Evolutionary conservation across 2,113 vertebrate species (phyloP).

Genomic region (Pandion haliaetus): DNA sequence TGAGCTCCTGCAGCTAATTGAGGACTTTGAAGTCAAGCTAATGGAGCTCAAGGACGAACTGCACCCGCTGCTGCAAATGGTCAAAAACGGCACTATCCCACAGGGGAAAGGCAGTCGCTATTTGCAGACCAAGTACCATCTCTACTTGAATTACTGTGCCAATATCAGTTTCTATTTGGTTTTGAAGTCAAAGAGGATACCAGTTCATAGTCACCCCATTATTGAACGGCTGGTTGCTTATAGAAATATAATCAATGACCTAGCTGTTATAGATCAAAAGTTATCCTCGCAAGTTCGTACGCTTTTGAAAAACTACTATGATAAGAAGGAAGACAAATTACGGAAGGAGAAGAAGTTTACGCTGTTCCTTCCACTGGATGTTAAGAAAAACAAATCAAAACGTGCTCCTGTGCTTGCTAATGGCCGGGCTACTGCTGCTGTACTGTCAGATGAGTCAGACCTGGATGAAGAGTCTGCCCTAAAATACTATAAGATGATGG

Average conservation of each 20-base stretch:
- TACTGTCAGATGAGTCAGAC: background rate
- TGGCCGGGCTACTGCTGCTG: background rate
- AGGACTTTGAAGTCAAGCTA: conserved; percentile 91
- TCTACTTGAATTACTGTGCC: conserved; percentile 95
- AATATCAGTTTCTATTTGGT: conserved; percentile 96
- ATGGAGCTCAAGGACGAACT: conserved; percentile 87
- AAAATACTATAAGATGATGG: conserved; percentile 73
- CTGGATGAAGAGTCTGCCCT: conserved; percentile 82
- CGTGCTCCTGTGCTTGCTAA: background rate
- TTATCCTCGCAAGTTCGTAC: conserved; percentile 78
- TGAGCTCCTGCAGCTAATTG: conserved; percentile 90
- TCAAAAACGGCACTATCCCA: conserved; percentile 78
- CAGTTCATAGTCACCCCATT: conserved; percentile 88
- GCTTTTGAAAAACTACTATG: conserved; percentile 69
- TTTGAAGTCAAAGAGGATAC: conserved; percentile 87
- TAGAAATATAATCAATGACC: conserved; percentile 86
- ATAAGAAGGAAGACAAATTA: background rate
- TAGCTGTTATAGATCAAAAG: conserved; percentile 79
- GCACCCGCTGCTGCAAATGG: conserved; percentile 86
- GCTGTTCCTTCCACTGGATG: background rate
- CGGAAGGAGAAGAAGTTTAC: conserved; percentile 42
- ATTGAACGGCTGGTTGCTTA: conserved; percentile 91
- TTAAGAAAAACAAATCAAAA: conserved; percentile 23
- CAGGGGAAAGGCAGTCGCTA: conserved; percentile 89
- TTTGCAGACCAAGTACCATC: conserved; percentile 87